phyloP scores from a whole-genome alignment of 92 coral and sea anemone genomes.

The Epizoanthus scotinus region DNA sequence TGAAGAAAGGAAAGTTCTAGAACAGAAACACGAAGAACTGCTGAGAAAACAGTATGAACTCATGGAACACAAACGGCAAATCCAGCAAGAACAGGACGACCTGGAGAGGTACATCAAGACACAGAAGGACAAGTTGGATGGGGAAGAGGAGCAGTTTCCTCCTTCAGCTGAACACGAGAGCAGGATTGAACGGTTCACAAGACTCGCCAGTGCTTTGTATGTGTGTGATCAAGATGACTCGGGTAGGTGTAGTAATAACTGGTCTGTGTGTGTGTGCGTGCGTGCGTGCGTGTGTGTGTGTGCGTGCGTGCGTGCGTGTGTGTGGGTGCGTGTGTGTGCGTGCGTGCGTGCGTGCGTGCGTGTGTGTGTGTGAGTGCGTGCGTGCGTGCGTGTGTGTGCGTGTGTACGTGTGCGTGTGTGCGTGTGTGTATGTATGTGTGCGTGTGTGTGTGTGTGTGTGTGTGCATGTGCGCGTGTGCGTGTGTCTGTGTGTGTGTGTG shows the following conservation, averaged over 20 bases:
- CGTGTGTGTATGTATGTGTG: no score
- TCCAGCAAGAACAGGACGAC: constrained; percentile 72
- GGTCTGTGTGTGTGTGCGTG: no score
- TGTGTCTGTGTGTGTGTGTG: no score
- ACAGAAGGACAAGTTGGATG: constrained; percentile 49
- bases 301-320: no score
- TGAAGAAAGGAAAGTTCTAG: constrained; percentile 42
- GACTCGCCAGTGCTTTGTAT: constrained; percentile 75
- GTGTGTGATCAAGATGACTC: constrained; percentile 58
- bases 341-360: no score
- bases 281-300: no score
- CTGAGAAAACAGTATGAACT: constrained; percentile 58
- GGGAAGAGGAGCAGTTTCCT: constrained; percentile 16
- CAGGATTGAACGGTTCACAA: constrained; percentile 62
- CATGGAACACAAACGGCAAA: constrained; percentile 61
- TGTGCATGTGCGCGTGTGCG: no score
- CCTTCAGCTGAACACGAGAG: constrained; percentile 20
- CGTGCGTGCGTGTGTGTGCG: no score
- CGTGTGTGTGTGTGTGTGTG: no score
- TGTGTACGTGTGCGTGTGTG: no score
- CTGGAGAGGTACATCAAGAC: constrained; percentile 48
- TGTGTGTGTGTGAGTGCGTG: no score
- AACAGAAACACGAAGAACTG: constrained; percentile 50
- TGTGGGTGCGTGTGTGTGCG: no score
- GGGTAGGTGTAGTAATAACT: constrained; percentile 21